These are phyloP conservation scores for Kryptolebias marmoratus DNA, from an alignment of 2,113 vertebrate genomes.

Conservation along the genomic window DNA sequence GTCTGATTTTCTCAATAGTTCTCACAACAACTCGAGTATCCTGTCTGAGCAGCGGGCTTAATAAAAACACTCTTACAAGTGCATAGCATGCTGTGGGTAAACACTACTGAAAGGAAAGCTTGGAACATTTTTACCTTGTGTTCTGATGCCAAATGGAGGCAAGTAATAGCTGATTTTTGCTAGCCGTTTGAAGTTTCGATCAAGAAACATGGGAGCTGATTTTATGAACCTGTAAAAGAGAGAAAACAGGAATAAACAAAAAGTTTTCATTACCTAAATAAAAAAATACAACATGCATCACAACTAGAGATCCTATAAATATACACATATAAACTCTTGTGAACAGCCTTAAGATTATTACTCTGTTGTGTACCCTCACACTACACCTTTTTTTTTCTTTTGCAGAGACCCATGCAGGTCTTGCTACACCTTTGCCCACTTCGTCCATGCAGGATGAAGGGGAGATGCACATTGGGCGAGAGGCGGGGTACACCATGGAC, in stretches of 20 bases:
- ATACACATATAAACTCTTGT: no score
- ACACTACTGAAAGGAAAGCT: background rate
- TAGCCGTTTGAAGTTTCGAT: constrained; percentile 79
- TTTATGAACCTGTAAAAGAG: constrained; percentile 74
- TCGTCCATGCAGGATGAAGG: no score
- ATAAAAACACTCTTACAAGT: background rate
- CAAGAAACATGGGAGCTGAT: constrained; percentile 81
- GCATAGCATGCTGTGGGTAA: background rate
- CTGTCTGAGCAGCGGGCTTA: background rate
- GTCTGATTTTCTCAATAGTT: no score
- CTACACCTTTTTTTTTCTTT: no score
- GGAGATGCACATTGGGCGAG: no score
- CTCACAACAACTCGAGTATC: background rate
- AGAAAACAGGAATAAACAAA: background rate
- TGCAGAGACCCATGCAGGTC: no score
- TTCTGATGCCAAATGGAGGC: constrained; percentile 84
- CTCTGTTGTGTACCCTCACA: no score
- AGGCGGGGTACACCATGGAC: no score
- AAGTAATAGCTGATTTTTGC: constrained; percentile 74
- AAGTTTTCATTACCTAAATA: no score
- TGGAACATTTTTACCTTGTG: constrained; percentile 78
- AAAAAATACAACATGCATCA: background rate
- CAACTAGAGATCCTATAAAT: no score
- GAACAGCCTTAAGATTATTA: no score
- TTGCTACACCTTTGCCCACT: no score